Evolutionary conservation across 2,797 vertebrate genomes (phyloP).

Genomic region (Sebastes hubbsi): DNA sequence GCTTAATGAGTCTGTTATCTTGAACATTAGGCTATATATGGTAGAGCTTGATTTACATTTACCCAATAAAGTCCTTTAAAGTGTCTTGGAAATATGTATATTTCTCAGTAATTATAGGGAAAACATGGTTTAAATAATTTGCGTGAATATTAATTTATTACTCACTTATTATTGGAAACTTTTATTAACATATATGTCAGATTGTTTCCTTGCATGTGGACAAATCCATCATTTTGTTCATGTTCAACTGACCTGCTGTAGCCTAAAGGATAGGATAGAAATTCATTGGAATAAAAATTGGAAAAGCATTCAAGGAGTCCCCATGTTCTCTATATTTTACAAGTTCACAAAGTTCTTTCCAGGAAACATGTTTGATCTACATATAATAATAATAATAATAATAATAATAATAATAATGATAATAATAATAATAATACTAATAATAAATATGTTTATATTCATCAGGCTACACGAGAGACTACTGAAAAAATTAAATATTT

Average conservation of each 20-base stretch:
- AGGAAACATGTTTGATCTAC: background rate
- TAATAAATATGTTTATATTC: background rate
- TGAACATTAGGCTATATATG: background rate
- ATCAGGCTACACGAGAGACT: background rate
- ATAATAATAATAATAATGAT: no score
- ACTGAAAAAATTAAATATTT: background rate
- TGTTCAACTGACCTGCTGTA: background rate
- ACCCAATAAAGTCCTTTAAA: background rate
- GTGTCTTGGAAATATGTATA: background rate
- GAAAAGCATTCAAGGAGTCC: no score
- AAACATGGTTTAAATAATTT: background rate
- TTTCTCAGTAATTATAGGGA: background rate
- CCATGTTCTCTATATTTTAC: background rate
- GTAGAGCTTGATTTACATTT: background rate
- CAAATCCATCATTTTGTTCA: background rate
- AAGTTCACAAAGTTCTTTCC: background rate
- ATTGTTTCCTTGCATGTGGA: background rate
- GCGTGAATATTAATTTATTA: background rate
- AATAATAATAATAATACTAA: no score
- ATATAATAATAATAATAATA: no score
- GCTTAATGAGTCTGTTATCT: background rate
- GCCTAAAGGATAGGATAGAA: no score
- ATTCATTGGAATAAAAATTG: no score
- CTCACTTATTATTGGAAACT: background rate
- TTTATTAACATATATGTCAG: background rate